Percentiles rank a stretch among this genome's conserved stretches.
These are phyloP conservation scores for Leptonema lineaticorne DNA, from an alignment of 1,140 invertebrate genomes.

Conservation along the genomic window DNA sequence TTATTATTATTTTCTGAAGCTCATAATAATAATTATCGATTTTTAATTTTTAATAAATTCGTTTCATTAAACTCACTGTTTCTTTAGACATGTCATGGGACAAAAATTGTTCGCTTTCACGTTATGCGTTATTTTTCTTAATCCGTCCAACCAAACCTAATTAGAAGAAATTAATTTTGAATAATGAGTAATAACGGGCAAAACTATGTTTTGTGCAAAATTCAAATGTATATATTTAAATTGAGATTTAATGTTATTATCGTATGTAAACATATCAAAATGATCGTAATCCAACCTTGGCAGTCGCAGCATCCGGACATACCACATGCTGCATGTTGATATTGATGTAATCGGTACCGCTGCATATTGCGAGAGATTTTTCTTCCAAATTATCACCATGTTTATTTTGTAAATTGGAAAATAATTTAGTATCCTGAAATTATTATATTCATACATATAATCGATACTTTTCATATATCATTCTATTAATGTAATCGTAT, in stretches of 20 bases:
- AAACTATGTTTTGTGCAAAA: background rate
- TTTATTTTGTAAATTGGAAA: constrained; percentile 75
- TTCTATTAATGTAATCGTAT: background rate
- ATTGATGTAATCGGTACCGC: constrained; percentile 98
- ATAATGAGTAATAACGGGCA: background rate
- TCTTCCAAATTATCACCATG: constrained; percentile 87
- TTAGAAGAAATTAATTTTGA: constrained; percentile 40
- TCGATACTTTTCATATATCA: no score
- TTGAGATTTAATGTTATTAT: background rate
- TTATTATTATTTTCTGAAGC: background rate
- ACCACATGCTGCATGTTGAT: constrained; percentile 98
- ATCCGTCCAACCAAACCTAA: constrained; percentile 92
- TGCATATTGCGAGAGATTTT: constrained; percentile 96
- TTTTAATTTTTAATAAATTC: no score
- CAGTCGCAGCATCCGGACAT: constrained; percentile 86
- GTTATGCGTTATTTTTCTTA: constrained; percentile 95
- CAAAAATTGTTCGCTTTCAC: constrained; percentile 99
- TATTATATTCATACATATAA: no score
- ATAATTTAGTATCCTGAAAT: constrained; percentile 79
- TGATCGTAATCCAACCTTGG: constrained; percentile 68
- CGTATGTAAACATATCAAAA: background rate
- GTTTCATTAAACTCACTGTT: constrained; percentile 94
- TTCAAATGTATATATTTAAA: background rate
- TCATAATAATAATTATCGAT: background rate
- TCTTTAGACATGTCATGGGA: constrained; percentile 97